Conservation (phyloP, 1,140 invertebrate genomes). For the Pomacea maculata region DNA sequence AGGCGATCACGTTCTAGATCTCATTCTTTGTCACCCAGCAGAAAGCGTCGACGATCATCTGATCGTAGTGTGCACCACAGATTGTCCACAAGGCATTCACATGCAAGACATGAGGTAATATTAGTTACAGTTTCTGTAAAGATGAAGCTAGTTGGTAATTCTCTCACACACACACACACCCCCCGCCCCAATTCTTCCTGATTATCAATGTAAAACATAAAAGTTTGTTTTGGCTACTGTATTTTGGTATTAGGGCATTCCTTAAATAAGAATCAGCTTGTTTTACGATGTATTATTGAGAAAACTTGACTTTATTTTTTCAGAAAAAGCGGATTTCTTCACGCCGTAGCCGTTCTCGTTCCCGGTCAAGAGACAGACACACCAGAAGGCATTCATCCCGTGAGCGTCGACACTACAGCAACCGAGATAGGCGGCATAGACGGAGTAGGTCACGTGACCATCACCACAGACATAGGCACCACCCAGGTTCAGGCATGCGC, state of each 20-base stretch:
- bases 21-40: not conserved
- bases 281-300: too few relatives aligned
- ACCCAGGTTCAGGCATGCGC: conserved; percentile 1
- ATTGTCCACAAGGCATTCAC: not conserved
- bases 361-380: conserved; percentile 5
- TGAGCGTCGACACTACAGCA: conserved; percentile 24
- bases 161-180: too few relatives aligned
- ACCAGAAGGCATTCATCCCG: conserved; percentile 15
- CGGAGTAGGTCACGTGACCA: conserved; percentile 24
- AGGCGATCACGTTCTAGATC: conserved; percentile 19
- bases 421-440: conserved; percentile 24
- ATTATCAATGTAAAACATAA: too few relatives aligned
- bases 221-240: too few relatives aligned
- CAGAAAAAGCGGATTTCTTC: not conserved
- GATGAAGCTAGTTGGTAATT: too few relatives aligned
- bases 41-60: not conserved
- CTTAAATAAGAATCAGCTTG: too few relatives aligned
- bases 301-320: too few relatives aligned
- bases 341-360: conserved; percentile 9
- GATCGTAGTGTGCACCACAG: not conserved
- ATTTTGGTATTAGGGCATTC: too few relatives aligned
- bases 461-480: conserved; percentile 2
- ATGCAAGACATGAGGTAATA: not conserved
- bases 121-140: not conserved
- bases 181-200: too few relatives aligned